Evolutionary conservation across 2,113 vertebrate genomes (phyloP).

Genomic region (Crotalus helleri): DNA sequence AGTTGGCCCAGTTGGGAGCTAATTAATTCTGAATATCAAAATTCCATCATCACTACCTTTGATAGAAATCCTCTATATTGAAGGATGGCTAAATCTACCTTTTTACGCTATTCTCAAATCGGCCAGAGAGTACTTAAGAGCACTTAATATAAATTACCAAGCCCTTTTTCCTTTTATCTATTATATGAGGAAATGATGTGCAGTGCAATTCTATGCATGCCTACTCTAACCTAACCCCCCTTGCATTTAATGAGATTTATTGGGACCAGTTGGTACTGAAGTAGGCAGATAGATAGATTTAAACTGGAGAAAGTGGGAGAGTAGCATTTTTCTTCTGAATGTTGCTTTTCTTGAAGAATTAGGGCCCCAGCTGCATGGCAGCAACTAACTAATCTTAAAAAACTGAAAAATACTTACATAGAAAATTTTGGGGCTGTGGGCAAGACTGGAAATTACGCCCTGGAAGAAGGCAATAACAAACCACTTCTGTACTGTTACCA

Average conservation of each 20-base stretch:
- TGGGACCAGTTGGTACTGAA: background rate
- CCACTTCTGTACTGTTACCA: background rate
- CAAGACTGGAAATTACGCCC: background rate
- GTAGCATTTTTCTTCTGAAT: background rate
- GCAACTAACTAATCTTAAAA: background rate
- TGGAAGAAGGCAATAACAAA: background rate
- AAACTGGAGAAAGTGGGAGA: background rate
- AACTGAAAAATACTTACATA: background rate
- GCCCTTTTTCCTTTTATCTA: background rate
- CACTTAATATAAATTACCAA: slow-evolving; percentile 9
- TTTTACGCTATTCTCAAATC: background rate
- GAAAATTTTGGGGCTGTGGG: background rate
- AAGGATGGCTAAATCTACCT: background rate
- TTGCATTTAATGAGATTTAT: background rate
- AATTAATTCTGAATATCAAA: background rate
- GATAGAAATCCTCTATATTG: background rate
- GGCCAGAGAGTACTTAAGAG: background rate
- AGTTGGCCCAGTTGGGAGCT: background rate
- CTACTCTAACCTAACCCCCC: background rate
- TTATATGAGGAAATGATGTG: background rate
- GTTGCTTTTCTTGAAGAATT: background rate
- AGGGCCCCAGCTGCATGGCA: background rate
- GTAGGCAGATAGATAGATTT: background rate
- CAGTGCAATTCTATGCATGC: background rate
- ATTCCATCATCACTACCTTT: background rate